phyloP scores from a whole-genome alignment of 2,797 vertebrate species.

The Pitangus sulphuratus region DNA sequence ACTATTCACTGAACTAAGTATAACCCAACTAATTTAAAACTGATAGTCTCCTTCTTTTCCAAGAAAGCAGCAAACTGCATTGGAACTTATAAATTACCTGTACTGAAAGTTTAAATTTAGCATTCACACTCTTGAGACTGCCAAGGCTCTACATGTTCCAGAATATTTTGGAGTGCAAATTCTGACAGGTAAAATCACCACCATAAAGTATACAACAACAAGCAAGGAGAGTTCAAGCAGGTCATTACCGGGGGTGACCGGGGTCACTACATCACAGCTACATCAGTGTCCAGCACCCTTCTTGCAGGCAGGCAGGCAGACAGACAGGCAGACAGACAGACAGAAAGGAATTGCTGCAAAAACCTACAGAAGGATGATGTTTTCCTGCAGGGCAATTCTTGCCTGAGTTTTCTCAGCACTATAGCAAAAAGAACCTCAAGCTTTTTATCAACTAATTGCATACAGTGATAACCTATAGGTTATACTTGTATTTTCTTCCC shows the following conservation, averaged over 20 bases:
- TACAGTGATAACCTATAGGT: neutral
- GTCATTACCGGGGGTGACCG: neutral
- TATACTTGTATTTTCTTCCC: neutral
- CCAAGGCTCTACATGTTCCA: neutral
- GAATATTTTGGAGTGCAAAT: neutral
- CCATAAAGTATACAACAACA: neutral
- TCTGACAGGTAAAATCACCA: neutral
- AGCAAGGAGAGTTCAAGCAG: neutral
- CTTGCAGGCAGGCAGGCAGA: neutral
- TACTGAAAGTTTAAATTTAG: neutral
- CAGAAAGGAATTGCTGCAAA: neutral
- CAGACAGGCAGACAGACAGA: neutral
- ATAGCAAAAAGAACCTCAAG: neutral
- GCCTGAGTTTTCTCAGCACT: neutral
- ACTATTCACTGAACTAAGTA: neutral
- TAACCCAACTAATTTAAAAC: neutral
- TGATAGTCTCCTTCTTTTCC: neutral
- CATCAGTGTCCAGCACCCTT: neutral
- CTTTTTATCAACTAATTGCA: neutral
- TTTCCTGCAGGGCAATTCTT: neutral
- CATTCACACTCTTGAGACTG: neutral
- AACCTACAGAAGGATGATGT: neutral
- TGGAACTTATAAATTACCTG: neutral
- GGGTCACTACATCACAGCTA: neutral
- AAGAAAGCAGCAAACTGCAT: neutral